Evolutionary conservation across 2,888 invertebrate species (phyloP), one percentile per base, ranked within the genome.

Genomic region (Seira ritae): DNA sequence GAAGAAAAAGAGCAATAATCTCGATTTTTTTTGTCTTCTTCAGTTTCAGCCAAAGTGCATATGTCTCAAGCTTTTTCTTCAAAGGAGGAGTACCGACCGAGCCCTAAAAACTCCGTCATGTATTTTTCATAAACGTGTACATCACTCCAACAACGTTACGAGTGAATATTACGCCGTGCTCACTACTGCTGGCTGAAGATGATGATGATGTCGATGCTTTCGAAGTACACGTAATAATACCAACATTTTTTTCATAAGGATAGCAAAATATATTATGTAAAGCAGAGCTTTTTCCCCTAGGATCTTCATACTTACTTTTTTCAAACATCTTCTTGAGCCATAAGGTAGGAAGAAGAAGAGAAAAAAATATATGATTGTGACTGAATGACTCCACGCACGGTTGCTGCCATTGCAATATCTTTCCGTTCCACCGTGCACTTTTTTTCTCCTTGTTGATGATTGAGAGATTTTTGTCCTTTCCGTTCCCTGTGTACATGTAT

Each of bases 381-480:
- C 15, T 50, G 15, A 4, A 31, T 50, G 50, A 50, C 50, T 50
- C 50, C 50, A 62, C 20, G 22, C 62, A 62, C 62, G 62, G 22
- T 69, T 69, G 76, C 69, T 73, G 73, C 68, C 73, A 68, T 73
- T 70, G 15, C 78, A 72, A 65, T 69, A 65, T 69, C 80, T 67
- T 79, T 79, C 79, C 80, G 80, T 80, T 77, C 62, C 22, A 50
- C 79, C 65, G 46, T 79, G 72, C 79, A 79, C 67, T 72, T 79
- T 79, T 79, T 67, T 4, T 22, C 67, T 60, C n/a, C 60, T 60
- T 60, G 4, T 50, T 20, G 62, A 31, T 73, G 80, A 80, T 80
- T 80, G 73, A 80, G 73, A 73, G 73, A 80, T 73, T 73, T 78
- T 80, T 74, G 80, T 80, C 80, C 80, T 80, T 46, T 80, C 71